Percentiles rank a stretch among this genome's conserved stretches.
Evolutionary conservation across 2,888 invertebrate genomes (phyloP).

Genomic region (Hirudinaria manillensis): DNA sequence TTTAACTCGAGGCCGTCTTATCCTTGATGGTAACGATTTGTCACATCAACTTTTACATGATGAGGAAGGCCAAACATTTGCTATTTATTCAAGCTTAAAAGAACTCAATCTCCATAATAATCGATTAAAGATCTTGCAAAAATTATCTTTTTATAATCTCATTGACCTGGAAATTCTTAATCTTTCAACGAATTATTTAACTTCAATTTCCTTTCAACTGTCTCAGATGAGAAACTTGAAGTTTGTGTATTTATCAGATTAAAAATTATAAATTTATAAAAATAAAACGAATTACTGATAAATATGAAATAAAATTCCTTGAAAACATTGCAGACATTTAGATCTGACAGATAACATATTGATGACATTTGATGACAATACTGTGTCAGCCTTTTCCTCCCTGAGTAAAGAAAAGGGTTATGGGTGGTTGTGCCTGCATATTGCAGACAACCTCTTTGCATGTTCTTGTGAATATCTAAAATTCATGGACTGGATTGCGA

Average conservation of each 20-base stretch:
- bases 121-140: neutral
- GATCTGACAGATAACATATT: neutral
- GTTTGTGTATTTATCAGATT: neutral
- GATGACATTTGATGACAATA: neutral
- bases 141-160: neutral
- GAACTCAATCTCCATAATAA: constrained; percentile 20
- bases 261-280: neutral
- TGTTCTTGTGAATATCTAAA: neutral
- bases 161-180: neutral
- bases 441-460: neutral
- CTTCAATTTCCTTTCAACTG: neutral
- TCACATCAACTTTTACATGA: constrained; percentile 7
- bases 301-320: neutral
- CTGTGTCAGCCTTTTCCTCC: neutral
- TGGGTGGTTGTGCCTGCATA: neutral
- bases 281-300: neutral
- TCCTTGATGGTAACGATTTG: constrained; percentile 20
- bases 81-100: neutral
- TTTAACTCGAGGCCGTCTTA: neutral
- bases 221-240: neutral
- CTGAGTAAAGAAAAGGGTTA: neutral
- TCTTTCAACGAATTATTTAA: constrained; percentile 12
- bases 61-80: constrained; percentile 15
- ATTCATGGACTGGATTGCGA: neutral
- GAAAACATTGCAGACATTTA: neutral